Evolutionary conservation across 2,888 invertebrate genomes (phyloP), one percentile per base, ranked within the genome.

Genomic region (Nasonovia ribisnigri): DNA sequence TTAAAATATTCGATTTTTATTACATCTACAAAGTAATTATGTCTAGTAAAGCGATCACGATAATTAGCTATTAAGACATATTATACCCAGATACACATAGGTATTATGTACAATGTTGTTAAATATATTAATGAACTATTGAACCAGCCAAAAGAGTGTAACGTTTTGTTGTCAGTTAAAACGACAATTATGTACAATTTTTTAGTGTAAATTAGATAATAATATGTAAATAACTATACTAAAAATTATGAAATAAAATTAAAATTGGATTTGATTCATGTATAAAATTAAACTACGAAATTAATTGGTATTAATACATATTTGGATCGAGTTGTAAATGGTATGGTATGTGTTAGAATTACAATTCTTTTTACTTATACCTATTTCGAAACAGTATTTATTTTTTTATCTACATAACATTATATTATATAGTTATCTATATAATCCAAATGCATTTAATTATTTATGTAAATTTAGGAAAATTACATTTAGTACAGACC

Each of bases 401-500:
- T 67, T 67, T n/a, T 43, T 90, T 67, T 20, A 36, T 60, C n/a
- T n/a, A 4, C 20, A 10, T 20, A 46, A 90, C 11, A 46, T 29
- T 20, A 67, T 46, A 46, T 90, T 67, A 11, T 57, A 36, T 26
- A 36, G 48, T 67, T 42, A 48, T 92, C 29, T 60, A 67, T 60
- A 87, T 87, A 46, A 92, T 87, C 87, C 20, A n/a, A 60, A 57
- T 26, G 51, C 0, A 67, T 92, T 51, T 51, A 29, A 88, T 88
- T 48, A 48, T 51, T 88, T 29, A 92, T 88, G 51, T 48, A 36
- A 60, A 87, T 42, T 60, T 87, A 60, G 60, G 48, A 87, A 60
- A 87, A 92, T 60, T n/a, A 87, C 60, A 87, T 92, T 92, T 10
- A 60, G n/a, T 91, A 86, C 29, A 11, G 57, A 43, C 48, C 60